Percentiles rank a stretch among this genome's conserved stretches.
These are phyloP conservation scores for Antheraea assamensis DNA, from an alignment of 2,888 invertebrate genomes.

Conservation along the genomic window DNA sequence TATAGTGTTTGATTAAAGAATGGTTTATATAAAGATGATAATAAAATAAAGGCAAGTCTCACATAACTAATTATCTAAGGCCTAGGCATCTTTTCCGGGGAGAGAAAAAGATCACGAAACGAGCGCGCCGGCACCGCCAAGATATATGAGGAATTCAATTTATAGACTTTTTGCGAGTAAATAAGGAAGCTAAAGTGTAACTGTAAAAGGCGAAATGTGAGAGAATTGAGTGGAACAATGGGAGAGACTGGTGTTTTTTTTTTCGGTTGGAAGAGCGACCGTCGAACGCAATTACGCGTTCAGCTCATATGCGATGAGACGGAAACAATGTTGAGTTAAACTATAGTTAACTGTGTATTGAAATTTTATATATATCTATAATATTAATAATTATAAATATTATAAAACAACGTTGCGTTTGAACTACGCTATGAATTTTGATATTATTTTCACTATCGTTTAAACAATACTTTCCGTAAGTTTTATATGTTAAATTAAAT, in stretches of 20 bases:
- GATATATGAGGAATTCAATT: conserved; percentile 71
- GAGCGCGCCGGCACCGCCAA: conserved; percentile 42
- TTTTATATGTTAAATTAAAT: too few species aligned
- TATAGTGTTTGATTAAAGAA: not conserved
- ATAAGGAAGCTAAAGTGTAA: conserved; percentile 76
- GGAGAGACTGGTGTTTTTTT: conserved; percentile 73
- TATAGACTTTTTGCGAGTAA: conserved; percentile 70
- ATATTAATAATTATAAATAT: too few species aligned
- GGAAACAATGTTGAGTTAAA: conserved; percentile 42
- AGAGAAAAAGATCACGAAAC: conserved; percentile 48
- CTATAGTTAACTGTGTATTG: conserved; percentile 23
- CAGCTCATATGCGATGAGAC: conserved; percentile 55
- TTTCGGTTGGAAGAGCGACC: conserved; percentile 76
- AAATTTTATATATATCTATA: too few species aligned
- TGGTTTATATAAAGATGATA: not conserved
- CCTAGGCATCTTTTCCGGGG: conserved; percentile 53
- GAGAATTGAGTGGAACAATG: conserved; percentile 73
- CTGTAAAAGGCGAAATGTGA: conserved; percentile 79
- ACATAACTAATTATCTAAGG: conserved; percentile 50
- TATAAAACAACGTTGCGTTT: too few species aligned
- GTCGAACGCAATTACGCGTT: conserved; percentile 74
- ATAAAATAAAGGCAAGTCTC: conserved; percentile 30
- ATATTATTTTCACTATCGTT: too few species aligned
- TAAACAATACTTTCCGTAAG: too few species aligned
- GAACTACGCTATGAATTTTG: too few species aligned